Conservation (phyloP, 2,888 invertebrate genomes). For the Orchesella flavescens region DNA sequence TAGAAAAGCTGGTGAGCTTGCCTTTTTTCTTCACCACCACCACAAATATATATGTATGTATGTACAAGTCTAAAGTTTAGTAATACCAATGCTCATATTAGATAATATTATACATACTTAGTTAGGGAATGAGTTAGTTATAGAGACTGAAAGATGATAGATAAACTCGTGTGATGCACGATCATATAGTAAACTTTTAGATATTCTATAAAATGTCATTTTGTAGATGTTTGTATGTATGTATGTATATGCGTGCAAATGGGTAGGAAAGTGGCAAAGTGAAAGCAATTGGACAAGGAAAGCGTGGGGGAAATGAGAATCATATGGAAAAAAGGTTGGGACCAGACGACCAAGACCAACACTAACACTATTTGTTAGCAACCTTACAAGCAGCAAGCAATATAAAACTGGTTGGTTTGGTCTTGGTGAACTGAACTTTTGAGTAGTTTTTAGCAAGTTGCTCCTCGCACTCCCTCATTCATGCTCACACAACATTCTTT, state of each 20-base stretch:
- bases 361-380: no score
- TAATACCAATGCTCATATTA: no score
- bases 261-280: slow-evolving; percentile 38
- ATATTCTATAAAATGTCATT: no score
- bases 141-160: slow-evolving; percentile 8
- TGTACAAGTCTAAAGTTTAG: neutral
- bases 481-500: slow-evolving; percentile 5
- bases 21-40: neutral
- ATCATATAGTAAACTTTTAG: no score
- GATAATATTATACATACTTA: no score
- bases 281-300: slow-evolving; percentile 33
- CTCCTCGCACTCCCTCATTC: neutral
- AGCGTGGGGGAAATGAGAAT: slow-evolving; percentile 26
- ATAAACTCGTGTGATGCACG: slow-evolving; percentile 6
- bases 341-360: no score
- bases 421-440: slow-evolving; percentile 1
- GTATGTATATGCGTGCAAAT: slow-evolving; percentile 6
- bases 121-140: no score
- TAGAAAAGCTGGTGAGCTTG: slow-evolving; percentile 8
- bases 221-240: no score
- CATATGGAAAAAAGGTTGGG: slow-evolving; percentile 22
- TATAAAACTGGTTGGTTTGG: no score
- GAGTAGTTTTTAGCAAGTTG: neutral
- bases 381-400: no score
- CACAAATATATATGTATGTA: neutral